Conservation (phyloP, 1,140 invertebrate species). For the Oryzaephilus surinamensis region DNA sequence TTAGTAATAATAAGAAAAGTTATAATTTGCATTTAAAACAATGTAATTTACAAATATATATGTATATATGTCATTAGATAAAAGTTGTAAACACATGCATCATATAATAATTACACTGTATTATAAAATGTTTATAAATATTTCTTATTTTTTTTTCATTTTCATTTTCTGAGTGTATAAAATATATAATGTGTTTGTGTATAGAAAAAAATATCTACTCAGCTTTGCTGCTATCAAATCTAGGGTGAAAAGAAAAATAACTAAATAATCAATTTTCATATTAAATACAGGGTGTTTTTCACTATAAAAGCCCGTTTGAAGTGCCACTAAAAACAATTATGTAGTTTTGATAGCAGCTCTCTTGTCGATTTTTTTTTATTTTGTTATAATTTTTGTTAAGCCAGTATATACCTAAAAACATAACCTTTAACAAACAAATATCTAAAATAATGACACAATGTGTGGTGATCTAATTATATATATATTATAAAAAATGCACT, state of each 20-base stretch:
- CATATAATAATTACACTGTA: slow-evolving; percentile 28
- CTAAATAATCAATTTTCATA: too few relatives aligned
- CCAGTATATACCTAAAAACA: background rate
- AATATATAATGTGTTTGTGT: slow-evolving; percentile 16
- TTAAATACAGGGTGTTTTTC: slow-evolving; percentile 25
- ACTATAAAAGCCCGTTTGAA: slow-evolving; percentile 30
- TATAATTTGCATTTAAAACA: slow-evolving; percentile 29
- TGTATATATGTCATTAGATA: slow-evolving; percentile 12
- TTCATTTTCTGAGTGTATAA: slow-evolving; percentile 9
- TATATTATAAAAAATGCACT: slow-evolving; percentile 17
- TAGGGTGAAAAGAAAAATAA: slow-evolving; percentile 11
- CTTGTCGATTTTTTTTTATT: background rate
- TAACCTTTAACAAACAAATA: background rate
- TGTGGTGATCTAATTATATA: too few relatives aligned
- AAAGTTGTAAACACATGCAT: slow-evolving; percentile 21
- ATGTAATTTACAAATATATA: slow-evolving; percentile 18
- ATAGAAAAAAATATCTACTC: slow-evolving; percentile 24
- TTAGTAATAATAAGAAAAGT: slow-evolving; percentile 29
- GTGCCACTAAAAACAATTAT: slow-evolving; percentile 2
- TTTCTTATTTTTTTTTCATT: too few relatives aligned
- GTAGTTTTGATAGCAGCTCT: slow-evolving; percentile 12
- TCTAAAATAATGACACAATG: background rate
- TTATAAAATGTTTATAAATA: too few relatives aligned
- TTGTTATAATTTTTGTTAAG: background rate
- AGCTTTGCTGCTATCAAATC: slow-evolving; percentile 32